These are phyloP conservation scores for Drosophila lowei DNA, from an alignment of 1,140 invertebrate species.

Conservation along the genomic window DNA sequence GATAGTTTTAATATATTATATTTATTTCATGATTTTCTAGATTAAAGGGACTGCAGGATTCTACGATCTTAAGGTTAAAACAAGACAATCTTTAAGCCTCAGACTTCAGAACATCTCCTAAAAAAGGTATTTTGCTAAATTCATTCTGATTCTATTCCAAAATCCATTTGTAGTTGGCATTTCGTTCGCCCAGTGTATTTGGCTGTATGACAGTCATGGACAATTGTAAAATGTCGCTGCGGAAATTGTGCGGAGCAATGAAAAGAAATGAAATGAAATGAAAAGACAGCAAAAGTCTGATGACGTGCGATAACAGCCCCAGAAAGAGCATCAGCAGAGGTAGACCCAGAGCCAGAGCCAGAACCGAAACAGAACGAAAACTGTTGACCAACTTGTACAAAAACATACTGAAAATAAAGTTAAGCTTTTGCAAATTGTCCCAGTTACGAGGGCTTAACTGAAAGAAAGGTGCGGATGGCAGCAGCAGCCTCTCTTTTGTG, in stretches of 20 bases:
- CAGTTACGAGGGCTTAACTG: slow-evolving; percentile 60
- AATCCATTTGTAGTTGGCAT: too few species aligned
- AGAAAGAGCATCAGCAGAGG: slow-evolving; percentile 29
- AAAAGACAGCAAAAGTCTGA: slow-evolving; percentile 55
- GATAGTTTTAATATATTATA: too few species aligned
- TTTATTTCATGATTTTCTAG: too few species aligned
- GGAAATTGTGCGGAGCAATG: slow-evolving; percentile 69
- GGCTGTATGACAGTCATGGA: slow-evolving; percentile 30
- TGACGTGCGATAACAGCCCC: slow-evolving; percentile 37
- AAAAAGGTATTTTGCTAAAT: too few species aligned
- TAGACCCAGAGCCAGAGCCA: not conserved
- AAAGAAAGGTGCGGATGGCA: slow-evolving; percentile 27
- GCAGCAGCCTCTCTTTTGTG: slow-evolving; percentile 39
- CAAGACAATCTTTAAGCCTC: too few species aligned
- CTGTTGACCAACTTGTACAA: slow-evolving; percentile 58
- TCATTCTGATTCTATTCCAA: too few species aligned
- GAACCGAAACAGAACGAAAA: slow-evolving; percentile 35
- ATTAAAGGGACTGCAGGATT: too few species aligned
- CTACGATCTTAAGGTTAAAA: too few species aligned
- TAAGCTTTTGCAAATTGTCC: slow-evolving; percentile 67
- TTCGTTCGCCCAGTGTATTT: slow-evolving; percentile 24
- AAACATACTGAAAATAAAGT: slow-evolving; percentile 44
- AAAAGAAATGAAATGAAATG: slow-evolving; percentile 64
- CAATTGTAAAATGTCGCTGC: slow-evolving; percentile 73
- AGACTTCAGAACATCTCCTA: too few species aligned